Evolutionary conservation across 2,113 vertebrate genomes (phyloP).

Genomic region (Dromaius novaehollandiae): DNA sequence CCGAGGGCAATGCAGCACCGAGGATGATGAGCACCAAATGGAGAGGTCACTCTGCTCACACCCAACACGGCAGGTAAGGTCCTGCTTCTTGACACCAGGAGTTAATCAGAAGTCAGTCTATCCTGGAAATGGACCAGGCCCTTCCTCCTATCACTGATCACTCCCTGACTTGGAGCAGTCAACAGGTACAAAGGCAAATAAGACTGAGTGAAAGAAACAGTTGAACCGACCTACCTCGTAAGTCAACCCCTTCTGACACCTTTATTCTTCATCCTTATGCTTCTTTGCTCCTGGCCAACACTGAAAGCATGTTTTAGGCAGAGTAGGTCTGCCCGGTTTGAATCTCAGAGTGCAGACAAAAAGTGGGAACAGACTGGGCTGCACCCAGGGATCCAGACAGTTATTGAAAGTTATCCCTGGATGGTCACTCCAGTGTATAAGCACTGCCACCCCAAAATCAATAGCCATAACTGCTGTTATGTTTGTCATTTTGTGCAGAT

Average conservation of each 20-base stretch:
- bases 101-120: neutral
- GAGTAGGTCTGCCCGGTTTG: neutral
- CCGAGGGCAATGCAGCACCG: neutral
- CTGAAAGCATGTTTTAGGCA: neutral
- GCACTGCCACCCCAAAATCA: neutral
- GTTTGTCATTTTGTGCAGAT: neutral
- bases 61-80: neutral
- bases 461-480: neutral
- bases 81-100: neutral
- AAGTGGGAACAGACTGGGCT: neutral
- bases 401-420: neutral
- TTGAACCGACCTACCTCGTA: neutral
- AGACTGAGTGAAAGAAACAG: neutral
- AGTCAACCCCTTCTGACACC: neutral
- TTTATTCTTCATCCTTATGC: neutral
- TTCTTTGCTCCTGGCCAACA: neutral
- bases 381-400: neutral
- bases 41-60: neutral
- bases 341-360: neutral
- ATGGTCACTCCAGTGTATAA: too few relatives aligned
- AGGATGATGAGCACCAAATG: neutral
- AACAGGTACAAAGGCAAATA: neutral
- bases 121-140: neutral
- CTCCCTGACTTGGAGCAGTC: neutral
- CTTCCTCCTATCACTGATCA: neutral